Conservation (phyloP, 2,888 invertebrate species). For the Nomada hirtipes region DNA sequence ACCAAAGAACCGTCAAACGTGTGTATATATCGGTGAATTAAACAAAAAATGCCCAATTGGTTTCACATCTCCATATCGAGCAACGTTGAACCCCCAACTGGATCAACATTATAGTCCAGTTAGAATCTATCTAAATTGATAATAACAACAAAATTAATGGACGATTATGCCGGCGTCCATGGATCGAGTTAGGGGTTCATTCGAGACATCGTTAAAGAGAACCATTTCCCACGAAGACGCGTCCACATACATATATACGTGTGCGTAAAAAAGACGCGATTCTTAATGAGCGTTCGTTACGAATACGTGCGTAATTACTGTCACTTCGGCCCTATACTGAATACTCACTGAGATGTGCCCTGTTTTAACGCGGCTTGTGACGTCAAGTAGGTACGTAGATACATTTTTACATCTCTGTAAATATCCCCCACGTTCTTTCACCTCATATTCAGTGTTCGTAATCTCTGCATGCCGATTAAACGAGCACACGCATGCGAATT, state of each 20-base stretch:
- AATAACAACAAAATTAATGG: background rate
- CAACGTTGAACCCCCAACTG: background rate
- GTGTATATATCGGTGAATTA: background rate
- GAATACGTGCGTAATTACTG: constrained; percentile 68
- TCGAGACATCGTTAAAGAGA: constrained; percentile 16
- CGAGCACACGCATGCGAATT: constrained; percentile 17
- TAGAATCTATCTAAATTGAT: background rate
- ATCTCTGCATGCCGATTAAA: constrained; percentile 42
- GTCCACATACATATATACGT: constrained; percentile 6
- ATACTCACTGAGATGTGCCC: constrained; percentile 83
- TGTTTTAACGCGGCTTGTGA: constrained; percentile 84
- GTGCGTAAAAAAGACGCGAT: constrained; percentile 8
- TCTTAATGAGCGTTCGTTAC: constrained; percentile 59
- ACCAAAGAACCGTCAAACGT: constrained; percentile 5
- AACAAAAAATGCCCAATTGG: background rate
- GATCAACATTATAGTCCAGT: background rate
- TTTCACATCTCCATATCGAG: background rate
- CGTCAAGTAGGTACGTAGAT: constrained; percentile 84
- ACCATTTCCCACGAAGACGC: background rate
- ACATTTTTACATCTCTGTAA: constrained; percentile 70
- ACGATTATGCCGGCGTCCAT: background rate
- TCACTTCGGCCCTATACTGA: constrained; percentile 77
- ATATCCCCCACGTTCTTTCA: constrained; percentile 36
- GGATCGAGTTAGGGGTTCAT: constrained; percentile 19
- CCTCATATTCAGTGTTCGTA: constrained; percentile 3